phyloP scores from a whole-genome alignment of 2,113 vertebrate species.

The Paramormyrops kingsleyae region DNA sequence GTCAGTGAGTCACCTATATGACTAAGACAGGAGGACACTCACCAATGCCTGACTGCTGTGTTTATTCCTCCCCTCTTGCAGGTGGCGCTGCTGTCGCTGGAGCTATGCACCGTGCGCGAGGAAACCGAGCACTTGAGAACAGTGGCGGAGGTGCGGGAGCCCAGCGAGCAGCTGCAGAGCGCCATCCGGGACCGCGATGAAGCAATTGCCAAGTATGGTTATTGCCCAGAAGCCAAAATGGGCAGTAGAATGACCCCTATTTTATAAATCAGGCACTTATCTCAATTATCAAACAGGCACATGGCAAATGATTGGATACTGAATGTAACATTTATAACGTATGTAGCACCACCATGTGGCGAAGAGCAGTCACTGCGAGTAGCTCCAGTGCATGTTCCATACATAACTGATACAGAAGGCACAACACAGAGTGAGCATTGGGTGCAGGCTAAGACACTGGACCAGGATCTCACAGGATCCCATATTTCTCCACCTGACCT shows the following conservation, averaged over 20 bases:
- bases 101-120: constrained; percentile 79
- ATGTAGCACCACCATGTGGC: constrained; percentile 16
- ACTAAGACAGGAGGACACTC: background rate
- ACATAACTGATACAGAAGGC: background rate
- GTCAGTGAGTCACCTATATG: constrained; percentile 43
- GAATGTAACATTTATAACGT: background rate
- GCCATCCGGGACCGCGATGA: constrained; percentile 93
- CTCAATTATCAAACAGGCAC: background rate
- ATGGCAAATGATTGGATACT: background rate
- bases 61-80: constrained; percentile 38
- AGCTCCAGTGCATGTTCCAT: background rate
- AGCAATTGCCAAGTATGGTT: constrained; percentile 85
- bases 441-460: background rate
- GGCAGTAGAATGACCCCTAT: background rate
- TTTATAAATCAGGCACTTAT: background rate
- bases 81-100: constrained; percentile 85
- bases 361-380: background rate
- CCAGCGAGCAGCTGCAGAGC: constrained; percentile 79
- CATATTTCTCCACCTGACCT: background rate
- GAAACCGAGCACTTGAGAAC: constrained; percentile 74
- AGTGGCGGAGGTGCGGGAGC: constrained; percentile 73
- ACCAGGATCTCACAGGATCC: background rate
- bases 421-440: background rate
- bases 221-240: background rate
- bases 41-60: background rate